phyloP scores from a whole-genome alignment of 53 echinoderm and acorn worm genomes.

The Echinometra lucunter region DNA sequence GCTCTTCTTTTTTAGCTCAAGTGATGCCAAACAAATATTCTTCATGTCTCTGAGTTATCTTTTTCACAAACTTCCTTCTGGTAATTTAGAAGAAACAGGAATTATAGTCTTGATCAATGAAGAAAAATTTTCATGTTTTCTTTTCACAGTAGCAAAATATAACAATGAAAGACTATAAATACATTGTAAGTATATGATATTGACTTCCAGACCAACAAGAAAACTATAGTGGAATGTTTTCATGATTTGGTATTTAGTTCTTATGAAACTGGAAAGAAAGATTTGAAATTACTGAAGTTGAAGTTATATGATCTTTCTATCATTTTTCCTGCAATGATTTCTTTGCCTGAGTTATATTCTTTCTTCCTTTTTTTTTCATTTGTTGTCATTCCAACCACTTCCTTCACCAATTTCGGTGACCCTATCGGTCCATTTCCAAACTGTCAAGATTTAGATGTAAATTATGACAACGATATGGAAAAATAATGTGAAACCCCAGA shows the following conservation, averaged over 20 bases:
- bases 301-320: too few species aligned
- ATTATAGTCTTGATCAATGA: background rate
- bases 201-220: background rate
- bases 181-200: background rate
- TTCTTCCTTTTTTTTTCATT: background rate
- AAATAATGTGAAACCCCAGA: background rate
- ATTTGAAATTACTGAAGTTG: too few species aligned
- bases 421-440: background rate
- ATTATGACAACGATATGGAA: background rate
- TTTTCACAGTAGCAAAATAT: background rate
- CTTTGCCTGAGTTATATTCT: background rate
- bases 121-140: too few species aligned
- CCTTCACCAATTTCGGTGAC: background rate
- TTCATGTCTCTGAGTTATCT: background rate
- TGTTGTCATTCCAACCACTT: background rate
- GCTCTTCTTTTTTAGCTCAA: background rate
- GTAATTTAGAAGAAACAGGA: background rate
- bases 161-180: constrained; percentile 16
- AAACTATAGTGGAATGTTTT: constrained; percentile 36
- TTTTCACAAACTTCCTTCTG: background rate
- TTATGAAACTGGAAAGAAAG: background rate
- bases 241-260: constrained; percentile 16
- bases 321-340: background rate
- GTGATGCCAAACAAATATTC: background rate
- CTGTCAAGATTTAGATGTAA: background rate